A percentile compares a stretch with the other conserved stretches of the same genome.
These are phyloP conservation scores for Sebastes steindachneri DNA, from an alignment of 2,797 vertebrate species.

Conservation along the genomic window DNA sequence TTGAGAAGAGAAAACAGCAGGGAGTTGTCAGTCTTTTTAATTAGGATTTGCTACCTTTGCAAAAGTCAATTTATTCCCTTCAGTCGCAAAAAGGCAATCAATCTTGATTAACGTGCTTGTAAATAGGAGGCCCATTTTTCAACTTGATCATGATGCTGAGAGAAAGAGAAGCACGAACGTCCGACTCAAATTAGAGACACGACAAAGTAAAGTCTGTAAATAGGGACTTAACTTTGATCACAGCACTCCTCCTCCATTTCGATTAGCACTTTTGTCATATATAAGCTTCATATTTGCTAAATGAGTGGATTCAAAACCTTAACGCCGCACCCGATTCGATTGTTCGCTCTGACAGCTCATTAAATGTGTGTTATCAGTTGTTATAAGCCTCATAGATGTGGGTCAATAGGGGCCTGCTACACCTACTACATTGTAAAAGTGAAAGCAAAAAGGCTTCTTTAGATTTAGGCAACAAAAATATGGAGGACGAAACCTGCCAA, in stretches of 20 bases:
- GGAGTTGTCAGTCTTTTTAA: slow-evolving; percentile 21
- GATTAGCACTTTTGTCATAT: slow-evolving; percentile 37
- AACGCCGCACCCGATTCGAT: too few species aligned
- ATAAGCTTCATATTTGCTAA: not conserved
- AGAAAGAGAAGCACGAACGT: not conserved
- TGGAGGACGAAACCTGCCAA: too few species aligned
- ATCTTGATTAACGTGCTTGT: slow-evolving; percentile 21
- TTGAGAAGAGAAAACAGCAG: slow-evolving; percentile 6
- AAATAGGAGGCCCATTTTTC: slow-evolving; percentile 15
- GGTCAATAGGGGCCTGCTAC: too few species aligned
- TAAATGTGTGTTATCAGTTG: too few species aligned
- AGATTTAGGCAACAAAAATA: too few species aligned
- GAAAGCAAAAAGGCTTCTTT: too few species aligned
- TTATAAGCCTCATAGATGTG: too few species aligned
- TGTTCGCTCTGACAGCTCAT: too few species aligned
- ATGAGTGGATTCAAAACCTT: not conserved
- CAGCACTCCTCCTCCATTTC: slow-evolving; percentile 51
- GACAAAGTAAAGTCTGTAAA: slow-evolving; percentile 52
- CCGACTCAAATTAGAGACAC: slow-evolving; percentile 46
- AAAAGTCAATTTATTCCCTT: slow-evolving; percentile 24
- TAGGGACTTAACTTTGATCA: slow-evolving; percentile 57
- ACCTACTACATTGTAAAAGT: too few species aligned
- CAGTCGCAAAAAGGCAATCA: slow-evolving; percentile 14
- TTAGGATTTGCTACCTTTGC: slow-evolving; percentile 12
- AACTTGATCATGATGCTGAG: not conserved